Conservation (phyloP, 2,797 vertebrate species). For the Lepus townsendii region DNA sequence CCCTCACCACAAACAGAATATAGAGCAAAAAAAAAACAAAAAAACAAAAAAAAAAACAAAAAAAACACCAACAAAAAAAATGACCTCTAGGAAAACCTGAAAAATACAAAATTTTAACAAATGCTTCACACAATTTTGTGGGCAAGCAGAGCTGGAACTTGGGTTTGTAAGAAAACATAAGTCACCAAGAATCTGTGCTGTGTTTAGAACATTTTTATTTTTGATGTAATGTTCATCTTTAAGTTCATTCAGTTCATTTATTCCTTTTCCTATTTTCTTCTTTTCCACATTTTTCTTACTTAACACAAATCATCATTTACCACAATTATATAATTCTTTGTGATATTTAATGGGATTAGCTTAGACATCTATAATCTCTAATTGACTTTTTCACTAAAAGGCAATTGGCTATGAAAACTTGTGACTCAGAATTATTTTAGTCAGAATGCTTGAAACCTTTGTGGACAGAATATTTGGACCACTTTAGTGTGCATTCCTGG, state of each 20-base stretch:
- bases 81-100: neutral
- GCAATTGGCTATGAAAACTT: conserved; percentile 85
- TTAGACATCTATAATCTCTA: conserved; percentile 86
- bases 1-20: neutral
- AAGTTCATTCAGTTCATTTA: conserved; percentile 70
- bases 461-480: conserved; percentile 82
- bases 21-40: neutral
- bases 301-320: conserved; percentile 83
- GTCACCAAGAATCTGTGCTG: neutral
- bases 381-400: conserved; percentile 85
- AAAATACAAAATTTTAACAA: neutral
- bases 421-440: conserved; percentile 85
- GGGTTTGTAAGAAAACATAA: neutral
- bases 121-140: neutral
- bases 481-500: conserved; percentile 38
- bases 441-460: conserved; percentile 81
- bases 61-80: too few species aligned
- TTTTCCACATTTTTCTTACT: conserved; percentile 66
- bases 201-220: conserved; percentile 36
- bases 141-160: neutral
- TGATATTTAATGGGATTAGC: conserved; percentile 87
- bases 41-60: too few species aligned
- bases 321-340: conserved; percentile 82
- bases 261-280: conserved; percentile 82
- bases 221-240: conserved; percentile 75